Evolutionary conservation across 2,797 vertebrate genomes (phyloP).

Genomic region (Pitangus sulphuratus): DNA sequence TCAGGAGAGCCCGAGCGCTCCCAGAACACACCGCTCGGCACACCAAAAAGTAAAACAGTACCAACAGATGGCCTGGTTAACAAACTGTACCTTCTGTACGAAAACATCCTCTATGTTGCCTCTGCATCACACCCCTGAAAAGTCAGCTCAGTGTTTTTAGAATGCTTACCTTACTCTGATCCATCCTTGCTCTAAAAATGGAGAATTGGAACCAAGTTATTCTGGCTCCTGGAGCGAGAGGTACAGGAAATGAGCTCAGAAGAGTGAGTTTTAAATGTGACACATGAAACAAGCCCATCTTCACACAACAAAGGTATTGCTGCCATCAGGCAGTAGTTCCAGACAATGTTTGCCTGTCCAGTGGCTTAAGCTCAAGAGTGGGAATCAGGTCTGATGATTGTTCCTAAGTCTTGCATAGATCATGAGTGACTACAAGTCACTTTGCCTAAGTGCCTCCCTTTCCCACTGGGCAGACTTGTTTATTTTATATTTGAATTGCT

Average conservation of each 20-base stretch:
- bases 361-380: conserved; percentile 60
- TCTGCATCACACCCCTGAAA: conserved; percentile 42
- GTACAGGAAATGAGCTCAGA: conserved; percentile 42
- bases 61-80: conserved; percentile 39
- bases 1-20: conserved; percentile 38
- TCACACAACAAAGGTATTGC: background rate
- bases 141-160: conserved; percentile 40
- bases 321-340: background rate
- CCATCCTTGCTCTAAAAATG: conserved; percentile 37
- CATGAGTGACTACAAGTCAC: conserved; percentile 23
- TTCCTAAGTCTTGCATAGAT: conserved; percentile 39
- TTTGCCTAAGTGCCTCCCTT: conserved; percentile 71
- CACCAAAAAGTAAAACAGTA: conserved; percentile 54
- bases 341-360: conserved; percentile 28
- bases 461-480: conserved; percentile 49
- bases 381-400: conserved; percentile 22
- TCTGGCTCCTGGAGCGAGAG: background rate
- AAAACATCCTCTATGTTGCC: conserved; percentile 30
- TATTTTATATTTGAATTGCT: conserved; percentile 51
- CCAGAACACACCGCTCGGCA: conserved; percentile 2
- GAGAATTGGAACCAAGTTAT: conserved; percentile 39
- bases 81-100: conserved; percentile 46
- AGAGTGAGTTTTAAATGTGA: background rate
- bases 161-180: conserved; percentile 52
- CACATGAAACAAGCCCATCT: conserved; percentile 9